Evolutionary conservation across 2,113 vertebrate species (phyloP).

Genomic region (Porphyrio hochstetteri): DNA sequence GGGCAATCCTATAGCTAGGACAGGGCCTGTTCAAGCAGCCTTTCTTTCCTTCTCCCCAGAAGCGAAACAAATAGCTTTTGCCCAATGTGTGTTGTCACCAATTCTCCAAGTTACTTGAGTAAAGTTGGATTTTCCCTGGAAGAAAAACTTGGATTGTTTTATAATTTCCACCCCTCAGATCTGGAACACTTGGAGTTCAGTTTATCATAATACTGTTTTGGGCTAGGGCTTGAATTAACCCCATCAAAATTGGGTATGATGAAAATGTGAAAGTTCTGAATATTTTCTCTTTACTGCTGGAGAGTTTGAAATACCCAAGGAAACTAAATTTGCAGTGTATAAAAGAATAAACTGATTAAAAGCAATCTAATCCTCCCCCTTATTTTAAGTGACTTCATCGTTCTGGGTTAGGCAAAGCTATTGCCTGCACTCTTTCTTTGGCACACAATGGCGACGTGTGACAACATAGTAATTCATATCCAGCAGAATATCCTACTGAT

Average conservation of each 20-base stretch:
- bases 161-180: neutral
- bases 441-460: neutral
- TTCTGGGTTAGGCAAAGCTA: neutral
- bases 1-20: neutral
- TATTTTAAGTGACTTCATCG: neutral
- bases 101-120: neutral
- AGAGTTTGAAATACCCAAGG: neutral
- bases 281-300: neutral
- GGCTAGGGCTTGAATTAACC: neutral
- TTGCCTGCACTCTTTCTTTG: neutral
- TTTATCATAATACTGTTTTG: conserved; percentile 11
- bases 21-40: neutral
- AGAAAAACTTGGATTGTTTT: neutral
- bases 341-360: neutral
- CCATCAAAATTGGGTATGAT: neutral
- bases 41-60: neutral
- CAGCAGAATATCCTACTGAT: neutral
- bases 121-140: neutral
- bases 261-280: neutral
- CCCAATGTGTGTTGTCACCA: neutral
- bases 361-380: neutral
- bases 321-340: neutral
- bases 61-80: neutral
- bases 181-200: neutral
- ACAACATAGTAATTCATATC: neutral